Conservation (phyloP, 2,113 vertebrate genomes). For the Seriola rivoliana region DNA sequence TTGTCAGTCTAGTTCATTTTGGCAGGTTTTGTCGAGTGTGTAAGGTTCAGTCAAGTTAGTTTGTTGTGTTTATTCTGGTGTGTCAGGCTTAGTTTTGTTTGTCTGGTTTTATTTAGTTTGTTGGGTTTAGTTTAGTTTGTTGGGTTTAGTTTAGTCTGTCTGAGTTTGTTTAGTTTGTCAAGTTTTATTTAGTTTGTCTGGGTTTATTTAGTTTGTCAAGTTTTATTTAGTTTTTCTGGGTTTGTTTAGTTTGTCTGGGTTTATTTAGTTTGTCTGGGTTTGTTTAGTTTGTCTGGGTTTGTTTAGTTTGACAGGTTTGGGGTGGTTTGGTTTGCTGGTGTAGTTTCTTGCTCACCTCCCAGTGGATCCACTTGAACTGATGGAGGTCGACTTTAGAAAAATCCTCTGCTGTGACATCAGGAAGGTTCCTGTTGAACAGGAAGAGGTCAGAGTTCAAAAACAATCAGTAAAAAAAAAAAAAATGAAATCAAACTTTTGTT, state of each 20-base stretch:
- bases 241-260: not conserved
- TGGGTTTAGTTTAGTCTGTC: not conserved
- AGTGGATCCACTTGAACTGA: conserved; percentile 94
- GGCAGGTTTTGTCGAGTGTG: too few species aligned
- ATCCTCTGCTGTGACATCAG: conserved; percentile 88
- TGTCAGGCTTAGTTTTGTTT: not conserved
- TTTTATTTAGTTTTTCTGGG: not conserved
- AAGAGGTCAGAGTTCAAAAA: conserved; percentile 17
- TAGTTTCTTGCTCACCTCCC: conserved; percentile 87
- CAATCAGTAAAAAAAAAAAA: too few species aligned
- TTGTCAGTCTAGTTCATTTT: too few species aligned
- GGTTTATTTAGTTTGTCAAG: too few species aligned
- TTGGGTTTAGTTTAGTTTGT: too few species aligned
- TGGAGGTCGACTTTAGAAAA: conserved; percentile 89
- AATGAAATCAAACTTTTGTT: not conserved
- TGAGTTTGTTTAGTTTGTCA: not conserved
- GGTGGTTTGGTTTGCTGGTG: not conserved
- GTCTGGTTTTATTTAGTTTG: not conserved
- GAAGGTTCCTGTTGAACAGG: conserved; percentile 87
- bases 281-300: not conserved
- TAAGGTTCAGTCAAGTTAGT: too few species aligned
- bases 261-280: not conserved
- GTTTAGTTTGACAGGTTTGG: not conserved
- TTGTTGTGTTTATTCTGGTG: too few species aligned
- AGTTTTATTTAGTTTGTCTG: too few species aligned